Evolutionary conservation across 2,888 invertebrate species (phyloP).

Genomic region (Brenthis daphne): DNA sequence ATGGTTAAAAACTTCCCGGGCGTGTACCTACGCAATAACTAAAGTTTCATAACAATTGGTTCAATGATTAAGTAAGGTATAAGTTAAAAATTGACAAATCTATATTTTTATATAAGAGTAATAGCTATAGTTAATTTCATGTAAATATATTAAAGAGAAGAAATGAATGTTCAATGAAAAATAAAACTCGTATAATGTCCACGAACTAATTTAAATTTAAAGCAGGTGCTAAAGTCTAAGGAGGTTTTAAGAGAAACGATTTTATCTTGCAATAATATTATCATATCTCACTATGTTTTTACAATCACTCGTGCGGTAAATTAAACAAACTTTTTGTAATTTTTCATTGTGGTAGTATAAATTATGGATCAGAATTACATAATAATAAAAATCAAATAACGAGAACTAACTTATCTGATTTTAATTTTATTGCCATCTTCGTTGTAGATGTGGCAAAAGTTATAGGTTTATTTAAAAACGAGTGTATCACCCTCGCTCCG

Average conservation of each 20-base stretch:
- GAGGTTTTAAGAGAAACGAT: constrained; percentile 9
- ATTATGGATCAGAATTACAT: constrained; percentile 39
- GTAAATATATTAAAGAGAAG: too few species aligned
- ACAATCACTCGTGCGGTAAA: constrained; percentile 50
- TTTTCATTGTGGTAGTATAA: constrained; percentile 37
- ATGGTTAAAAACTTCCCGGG: too few species aligned
- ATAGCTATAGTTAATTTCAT: too few species aligned
- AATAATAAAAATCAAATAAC: constrained; percentile 16
- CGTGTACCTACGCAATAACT: too few species aligned
- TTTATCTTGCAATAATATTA: constrained; percentile 18
- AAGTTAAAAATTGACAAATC: too few species aligned
- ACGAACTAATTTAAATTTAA: neutral
- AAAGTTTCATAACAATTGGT: too few species aligned
- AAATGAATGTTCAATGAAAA: neutral
- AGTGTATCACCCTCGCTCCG: too few species aligned
- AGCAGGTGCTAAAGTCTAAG: neutral
- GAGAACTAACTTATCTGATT: neutral
- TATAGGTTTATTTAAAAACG: too few species aligned
- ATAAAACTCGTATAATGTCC: neutral
- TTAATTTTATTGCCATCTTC: neutral
- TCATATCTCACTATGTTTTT: constrained; percentile 47
- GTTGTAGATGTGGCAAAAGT: too few species aligned
- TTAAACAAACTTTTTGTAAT: constrained; percentile 46
- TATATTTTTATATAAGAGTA: too few species aligned
- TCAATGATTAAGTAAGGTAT: too few species aligned